Evolutionary conservation across 35 echinoderm and acorn worm species (phyloP).

Genomic region (Acanthaster planci): DNA sequence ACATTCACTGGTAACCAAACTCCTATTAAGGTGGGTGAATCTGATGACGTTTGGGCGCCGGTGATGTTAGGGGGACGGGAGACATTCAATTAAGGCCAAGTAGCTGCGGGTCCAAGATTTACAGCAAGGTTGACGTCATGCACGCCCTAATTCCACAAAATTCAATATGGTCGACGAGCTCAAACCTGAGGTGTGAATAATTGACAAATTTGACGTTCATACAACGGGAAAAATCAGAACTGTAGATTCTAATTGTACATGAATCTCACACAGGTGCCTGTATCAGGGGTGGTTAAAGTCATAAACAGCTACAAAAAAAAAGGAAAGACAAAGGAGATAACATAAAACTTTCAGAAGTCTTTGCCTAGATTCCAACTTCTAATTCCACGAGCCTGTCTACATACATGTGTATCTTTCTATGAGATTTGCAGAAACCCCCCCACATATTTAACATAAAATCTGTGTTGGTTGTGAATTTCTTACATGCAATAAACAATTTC

Average conservation of each 20-base stretch:
- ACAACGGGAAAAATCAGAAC: conserved; percentile 15
- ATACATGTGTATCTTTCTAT: no score
- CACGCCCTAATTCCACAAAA: conserved; percentile 17
- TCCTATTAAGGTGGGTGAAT: conserved; percentile 13
- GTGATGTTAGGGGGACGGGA: conserved; percentile 2
- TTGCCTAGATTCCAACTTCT: no score
- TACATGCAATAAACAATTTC: no score
- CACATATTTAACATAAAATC: no score
- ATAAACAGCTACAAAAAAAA: no score
- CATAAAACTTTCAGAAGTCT: no score
- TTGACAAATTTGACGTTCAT: conserved; percentile 19
- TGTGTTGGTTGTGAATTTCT: no score
- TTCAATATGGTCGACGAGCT: conserved; percentile 9
- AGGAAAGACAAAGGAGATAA: no score
- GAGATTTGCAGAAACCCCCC: no score
- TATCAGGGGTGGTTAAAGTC: no score
- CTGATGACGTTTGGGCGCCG: conserved; percentile 2
- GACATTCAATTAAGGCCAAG: conserved; percentile 10
- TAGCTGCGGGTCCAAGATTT: conserved; percentile 12
- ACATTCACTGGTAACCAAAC: conserved; percentile 22
- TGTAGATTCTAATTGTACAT: background rate
- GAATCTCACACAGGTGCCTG: no score
- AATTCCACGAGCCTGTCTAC: no score
- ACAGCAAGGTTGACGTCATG: conserved; percentile 21
- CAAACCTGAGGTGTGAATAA: conserved; percentile 21